Conservation (phyloP, 2,113 vertebrate species). For the Corvus cornix region DNA sequence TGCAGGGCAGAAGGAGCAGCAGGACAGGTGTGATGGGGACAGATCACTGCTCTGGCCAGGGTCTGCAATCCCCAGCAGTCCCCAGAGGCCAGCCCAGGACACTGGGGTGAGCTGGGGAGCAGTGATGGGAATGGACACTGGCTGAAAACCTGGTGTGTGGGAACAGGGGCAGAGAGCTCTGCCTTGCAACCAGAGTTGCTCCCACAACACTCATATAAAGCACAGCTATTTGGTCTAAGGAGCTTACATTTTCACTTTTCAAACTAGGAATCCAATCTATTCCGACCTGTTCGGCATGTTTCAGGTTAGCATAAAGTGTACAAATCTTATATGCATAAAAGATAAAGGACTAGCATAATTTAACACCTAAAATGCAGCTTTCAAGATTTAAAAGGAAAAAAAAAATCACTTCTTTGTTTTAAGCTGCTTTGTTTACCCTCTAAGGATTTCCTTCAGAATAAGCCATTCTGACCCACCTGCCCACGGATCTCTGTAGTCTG, state of each 20-base stretch:
- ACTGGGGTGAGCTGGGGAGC: neutral
- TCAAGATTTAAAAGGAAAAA: neutral
- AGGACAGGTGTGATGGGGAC: neutral
- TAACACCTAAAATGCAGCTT: neutral
- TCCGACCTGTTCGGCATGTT: neutral
- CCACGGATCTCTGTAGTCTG: neutral
- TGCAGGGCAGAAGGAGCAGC: neutral
- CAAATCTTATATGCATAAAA: neutral
- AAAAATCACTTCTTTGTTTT: neutral
- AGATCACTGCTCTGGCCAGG: accelerated
- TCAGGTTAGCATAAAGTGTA: neutral
- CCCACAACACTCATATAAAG: neutral
- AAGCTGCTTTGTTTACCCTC: neutral
- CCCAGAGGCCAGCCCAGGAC: neutral
- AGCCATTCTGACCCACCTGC: neutral
- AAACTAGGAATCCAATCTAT: neutral
- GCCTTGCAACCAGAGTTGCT: neutral
- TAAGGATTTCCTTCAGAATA: neutral
- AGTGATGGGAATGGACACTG: neutral
- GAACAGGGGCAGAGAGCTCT: neutral
- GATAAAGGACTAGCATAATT: neutral
- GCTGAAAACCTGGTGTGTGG: neutral
- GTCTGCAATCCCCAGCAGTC: neutral
- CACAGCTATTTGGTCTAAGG: neutral
- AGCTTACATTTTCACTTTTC: neutral